Base-by-base conservation (phyloP, 2,797 vertebrate species). In the Melanotaenia nigrans region DNA sequence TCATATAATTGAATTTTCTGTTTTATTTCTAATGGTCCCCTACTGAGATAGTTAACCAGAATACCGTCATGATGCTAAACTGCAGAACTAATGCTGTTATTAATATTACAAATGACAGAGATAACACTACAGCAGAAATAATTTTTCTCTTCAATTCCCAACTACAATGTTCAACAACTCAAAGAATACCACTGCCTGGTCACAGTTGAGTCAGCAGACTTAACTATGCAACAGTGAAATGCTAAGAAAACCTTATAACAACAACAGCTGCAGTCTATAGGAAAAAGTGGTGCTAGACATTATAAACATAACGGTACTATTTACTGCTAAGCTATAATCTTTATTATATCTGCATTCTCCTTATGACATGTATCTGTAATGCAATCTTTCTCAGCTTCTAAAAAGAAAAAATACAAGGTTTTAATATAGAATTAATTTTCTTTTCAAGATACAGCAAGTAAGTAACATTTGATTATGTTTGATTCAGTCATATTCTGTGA, bases 61-160 rank as follows among this genome's bases (percentile, higher is more conserved):
- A 56, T 71, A 70, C 71, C 65, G 80, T 68, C 77, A 77, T 45
- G 75, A 86, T 84, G 72, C 65, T 65, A 78, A 83, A 86, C 68
- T 86, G 81, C 83, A 87, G 73, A 79, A 76, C 64, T 87, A 79
- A 88, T 79, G 76, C 60, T 68, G 65, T 75, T 73, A 74, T 84
- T 81, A 87, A 80, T 77, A 83, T 59, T 82, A 81, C 78, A 85
- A 89, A 84, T 42, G 13, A 61, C 35, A 5, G 60, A 65, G 77
- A 76, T 79, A 75, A 77, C 65, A 54, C 57, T 40, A 56, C 57
- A 18, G 66, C 68, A 67, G 62, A 65, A 86, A 77, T 78, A 62
- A 75, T 83, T 83, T 65, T 79, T 85, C 72, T 77, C 55, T 58
- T 69, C 77, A 42, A 77, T 68, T 76, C 56, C 45, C 47, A 42